Base-by-base conservation (phyloP, 2,888 invertebrate genomes). In the Lasioglossum calceatum region DNA sequence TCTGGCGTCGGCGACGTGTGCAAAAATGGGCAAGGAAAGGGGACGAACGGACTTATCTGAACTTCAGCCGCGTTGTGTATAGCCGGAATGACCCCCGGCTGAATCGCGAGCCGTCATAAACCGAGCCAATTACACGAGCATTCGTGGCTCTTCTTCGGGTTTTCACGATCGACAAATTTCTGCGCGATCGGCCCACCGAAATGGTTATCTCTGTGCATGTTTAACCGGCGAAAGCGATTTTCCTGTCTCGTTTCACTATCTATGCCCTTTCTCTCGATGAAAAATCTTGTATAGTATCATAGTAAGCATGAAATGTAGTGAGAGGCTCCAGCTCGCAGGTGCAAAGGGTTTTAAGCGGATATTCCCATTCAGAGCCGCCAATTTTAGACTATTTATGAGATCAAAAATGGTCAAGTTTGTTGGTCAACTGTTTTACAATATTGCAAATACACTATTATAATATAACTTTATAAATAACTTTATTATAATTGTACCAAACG, bases 41-140 rank as follows among this genome's bases (percentile, higher is more conserved):
- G 82, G 83, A 81, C 86, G 82, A 86, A 80, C 70, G 82, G 75
- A 77, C 79, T 93, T 92, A 93, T 93, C 92, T 89, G 86, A 91
- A 91, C 72, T 47, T 61, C 47, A 83, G 79, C 78, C 79, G 54
- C 81, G 78, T 82, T 85, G 84, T 81, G 84, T 39, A 64, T n/a
- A 44, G 77, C 44, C 82, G 70, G 79, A 82, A 83, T 83, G 87
- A 80, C 80, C 75, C 79, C 77, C 77, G 79, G 77, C 78, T 79
- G 74, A 81, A 86, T 71, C 85, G 81, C 85, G 70, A 67, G 89
- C 84, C 80, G 89, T 91, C 92, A 82, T 91, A 92, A 92, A 92
- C 75, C 86, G 89, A 88, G 88, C 86, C 92, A 92, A 93, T 93
- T 92, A 90, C 87, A 86, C 79, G 76, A 12, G 74, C 61, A 47